phyloP scores from a whole-genome alignment of 2,113 vertebrate species.

The Electrona antarctica region DNA sequence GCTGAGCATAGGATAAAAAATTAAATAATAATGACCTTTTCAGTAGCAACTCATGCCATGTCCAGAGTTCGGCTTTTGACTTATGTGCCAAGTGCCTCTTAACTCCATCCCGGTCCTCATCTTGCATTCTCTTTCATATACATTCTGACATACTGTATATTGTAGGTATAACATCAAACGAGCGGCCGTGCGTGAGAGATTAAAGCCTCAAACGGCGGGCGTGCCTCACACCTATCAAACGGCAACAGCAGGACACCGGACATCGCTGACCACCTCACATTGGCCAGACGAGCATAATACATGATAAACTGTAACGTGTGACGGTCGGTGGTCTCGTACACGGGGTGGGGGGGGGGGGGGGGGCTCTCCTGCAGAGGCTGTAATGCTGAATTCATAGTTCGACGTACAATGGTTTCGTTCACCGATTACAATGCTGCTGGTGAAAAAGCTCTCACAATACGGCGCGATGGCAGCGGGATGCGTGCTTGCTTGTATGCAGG shows the following conservation, averaged over 20 bases:
- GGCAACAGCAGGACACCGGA: slow-evolving; percentile 1
- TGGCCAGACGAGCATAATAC: slow-evolving; percentile 13
- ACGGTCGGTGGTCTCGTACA: background rate
- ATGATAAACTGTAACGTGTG: slow-evolving; percentile 20
- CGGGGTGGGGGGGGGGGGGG: too few relatives aligned
- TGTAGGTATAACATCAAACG: slow-evolving; percentile 2
- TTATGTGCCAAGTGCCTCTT: slow-evolving; percentile 42
- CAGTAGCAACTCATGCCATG: background rate
- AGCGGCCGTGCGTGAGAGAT: slow-evolving; percentile 36
- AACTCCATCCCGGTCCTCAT: slow-evolving; percentile 43
- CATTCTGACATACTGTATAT: slow-evolving; percentile 55
- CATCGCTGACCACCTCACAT: slow-evolving; percentile 21
- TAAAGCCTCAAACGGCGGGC: slow-evolving; percentile 25
- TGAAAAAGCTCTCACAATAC: too few relatives aligned
- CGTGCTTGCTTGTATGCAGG: too few relatives aligned
- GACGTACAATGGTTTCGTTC: too few relatives aligned
- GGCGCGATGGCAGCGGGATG: too few relatives aligned
- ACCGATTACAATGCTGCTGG: too few relatives aligned
- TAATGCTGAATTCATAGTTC: too few relatives aligned
- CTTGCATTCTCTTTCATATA: slow-evolving; percentile 53
- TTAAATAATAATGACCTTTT: background rate
- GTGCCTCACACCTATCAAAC: background rate
- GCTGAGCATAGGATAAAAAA: background rate
- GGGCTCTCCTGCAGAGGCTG: too few relatives aligned
- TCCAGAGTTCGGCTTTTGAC: slow-evolving; percentile 28